Conservation (phyloP, 2,113 vertebrate species). For the Thamnophis sirtalis region DNA sequence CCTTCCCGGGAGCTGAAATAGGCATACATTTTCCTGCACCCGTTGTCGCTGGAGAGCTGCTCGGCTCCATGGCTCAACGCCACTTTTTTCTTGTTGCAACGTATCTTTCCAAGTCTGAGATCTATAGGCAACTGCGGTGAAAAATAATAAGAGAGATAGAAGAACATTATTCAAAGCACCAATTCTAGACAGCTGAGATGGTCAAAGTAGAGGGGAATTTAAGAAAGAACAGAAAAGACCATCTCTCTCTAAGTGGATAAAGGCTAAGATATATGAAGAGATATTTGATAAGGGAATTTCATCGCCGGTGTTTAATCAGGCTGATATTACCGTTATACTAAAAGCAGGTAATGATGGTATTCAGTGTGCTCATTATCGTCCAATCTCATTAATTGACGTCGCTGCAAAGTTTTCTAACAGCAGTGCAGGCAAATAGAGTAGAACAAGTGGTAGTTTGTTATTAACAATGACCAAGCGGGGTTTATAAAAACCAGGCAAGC, state of each 20-base stretch:
- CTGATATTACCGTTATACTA: background rate
- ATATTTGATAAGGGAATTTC: background rate
- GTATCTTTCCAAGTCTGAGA: conserved; percentile 73
- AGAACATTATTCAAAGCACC: background rate
- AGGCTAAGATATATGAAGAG: background rate
- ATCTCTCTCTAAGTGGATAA: background rate
- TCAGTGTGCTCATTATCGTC: background rate
- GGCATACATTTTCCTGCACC: conserved; percentile 72
- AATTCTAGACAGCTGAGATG: background rate
- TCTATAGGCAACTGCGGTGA: conserved; percentile 73
- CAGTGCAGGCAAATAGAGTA: background rate
- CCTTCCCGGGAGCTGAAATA: conserved; percentile 77
- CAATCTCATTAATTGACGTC: background rate
- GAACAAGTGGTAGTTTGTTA: background rate
- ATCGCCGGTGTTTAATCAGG: background rate
- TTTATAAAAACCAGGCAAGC: background rate
- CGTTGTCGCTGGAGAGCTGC: conserved; percentile 54
- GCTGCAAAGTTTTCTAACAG: background rate
- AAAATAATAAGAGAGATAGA: background rate
- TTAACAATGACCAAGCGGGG: background rate
- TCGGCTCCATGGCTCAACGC: conserved; percentile 69
- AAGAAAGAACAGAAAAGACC: background rate
- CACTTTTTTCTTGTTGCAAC: conserved; percentile 70
- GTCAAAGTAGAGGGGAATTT: background rate
- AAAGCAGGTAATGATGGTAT: background rate